phyloP scores from a whole-genome alignment of 1,140 invertebrate genomes.

The Popillia japonica region DNA sequence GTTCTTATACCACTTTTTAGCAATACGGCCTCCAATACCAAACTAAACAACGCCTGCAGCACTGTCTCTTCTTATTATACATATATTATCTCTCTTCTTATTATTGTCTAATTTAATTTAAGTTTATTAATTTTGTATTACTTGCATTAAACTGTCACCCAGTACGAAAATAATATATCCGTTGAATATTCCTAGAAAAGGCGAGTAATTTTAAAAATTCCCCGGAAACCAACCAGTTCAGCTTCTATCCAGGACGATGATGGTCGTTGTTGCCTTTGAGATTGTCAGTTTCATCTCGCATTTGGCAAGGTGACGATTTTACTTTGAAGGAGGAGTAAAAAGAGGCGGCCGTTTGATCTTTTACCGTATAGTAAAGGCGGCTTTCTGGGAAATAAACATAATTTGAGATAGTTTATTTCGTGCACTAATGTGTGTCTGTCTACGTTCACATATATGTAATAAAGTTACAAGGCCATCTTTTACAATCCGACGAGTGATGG shows the following conservation, averaged over 20 bases:
- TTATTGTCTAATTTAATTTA: too few relatives aligned
- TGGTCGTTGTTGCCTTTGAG: neutral
- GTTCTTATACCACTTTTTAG: too few relatives aligned
- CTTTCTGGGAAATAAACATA: neutral
- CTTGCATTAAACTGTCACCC: too few relatives aligned
- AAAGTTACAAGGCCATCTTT: neutral
- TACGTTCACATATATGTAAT: neutral
- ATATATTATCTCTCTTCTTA: too few relatives aligned
- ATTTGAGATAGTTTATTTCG: slow-evolving; percentile 7
- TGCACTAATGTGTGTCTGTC: neutral
- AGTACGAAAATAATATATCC: too few relatives aligned
- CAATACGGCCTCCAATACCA: too few relatives aligned
- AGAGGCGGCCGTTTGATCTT: neutral
- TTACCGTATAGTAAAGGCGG: neutral
- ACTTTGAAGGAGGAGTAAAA: slow-evolving; percentile 10
- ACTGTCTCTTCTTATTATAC: too few relatives aligned
- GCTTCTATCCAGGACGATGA: neutral
- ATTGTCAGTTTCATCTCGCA: slow-evolving; percentile 4
- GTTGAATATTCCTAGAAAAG: too few relatives aligned
- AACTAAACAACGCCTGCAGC: too few relatives aligned
- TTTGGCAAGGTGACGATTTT: slow-evolving; percentile 9
- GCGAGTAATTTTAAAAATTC: neutral
- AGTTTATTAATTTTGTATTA: too few relatives aligned
- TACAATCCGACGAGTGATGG: neutral
- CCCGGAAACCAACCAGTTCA: neutral